Base-by-base conservation (phyloP, 2,888 invertebrate species). In the Spicauda simplicius region DNA sequence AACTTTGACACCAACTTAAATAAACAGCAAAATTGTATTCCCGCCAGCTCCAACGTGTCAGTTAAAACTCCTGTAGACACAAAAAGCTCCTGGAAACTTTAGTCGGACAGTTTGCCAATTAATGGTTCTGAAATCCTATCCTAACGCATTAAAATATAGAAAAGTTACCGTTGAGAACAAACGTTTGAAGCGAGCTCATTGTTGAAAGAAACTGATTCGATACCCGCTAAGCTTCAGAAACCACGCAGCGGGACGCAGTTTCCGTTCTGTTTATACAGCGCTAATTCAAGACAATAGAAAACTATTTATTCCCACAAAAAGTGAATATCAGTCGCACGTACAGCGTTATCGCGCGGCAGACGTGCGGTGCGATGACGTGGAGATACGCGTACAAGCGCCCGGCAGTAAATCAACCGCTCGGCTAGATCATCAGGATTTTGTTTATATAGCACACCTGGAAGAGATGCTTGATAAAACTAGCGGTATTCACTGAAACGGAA, bases 321-420 rank as follows among this genome's bases (percentile, higher is more conserved):
- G 74, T 72, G 66, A 69, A 73, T 74, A 74, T 76, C 75, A 72
- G 71, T 74, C 75, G 76, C 78, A 78, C 78, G 74, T 77, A 76
- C 70, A 64, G 71, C 66, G 70, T 75, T 76, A 75, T 74, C 73
- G 65, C 48, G 69, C 69, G 69, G 67, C 63, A 71, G 72, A 77
- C 76, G 75, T 74, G 77, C 67, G 74, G 64, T 61, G 76, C 74
- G 78, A 76, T 76, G 76, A 73, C 62, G 69, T 60, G 70, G 73
- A 68, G 77, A 77, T 77, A 76, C 69, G 71, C 58, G 56, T 59
- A 62, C 71, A 74, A 60, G 69, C 73, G 71, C 75, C 73, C 71
- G 69, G 61, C 70, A 61, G 54, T 72, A 67, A 69, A 70, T 69
- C 70, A 74, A 66, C 64, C 59, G 59, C 56, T 56, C 70, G 72